These are phyloP conservation scores for Ophthalmolycus amberensis DNA, from an alignment of 2,113 vertebrate species.

Conservation along the genomic window DNA sequence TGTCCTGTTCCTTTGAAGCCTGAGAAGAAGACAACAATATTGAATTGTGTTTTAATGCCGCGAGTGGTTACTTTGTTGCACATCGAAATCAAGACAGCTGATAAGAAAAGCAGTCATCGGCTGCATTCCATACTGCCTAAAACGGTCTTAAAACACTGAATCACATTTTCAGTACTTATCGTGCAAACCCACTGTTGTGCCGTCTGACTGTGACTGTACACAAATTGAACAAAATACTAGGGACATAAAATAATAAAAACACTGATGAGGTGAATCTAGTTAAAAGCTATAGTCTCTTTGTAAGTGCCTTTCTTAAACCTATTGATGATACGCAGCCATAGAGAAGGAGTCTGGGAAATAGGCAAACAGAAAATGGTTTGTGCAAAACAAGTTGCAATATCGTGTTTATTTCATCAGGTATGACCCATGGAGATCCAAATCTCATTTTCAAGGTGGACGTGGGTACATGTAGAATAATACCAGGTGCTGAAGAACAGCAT, in stretches of 20 bases:
- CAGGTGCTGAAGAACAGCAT: background rate
- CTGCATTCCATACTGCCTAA: background rate
- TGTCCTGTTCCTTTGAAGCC: slow-evolving; percentile 14
- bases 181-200: background rate
- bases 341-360: background rate
- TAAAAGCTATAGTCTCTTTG: background rate
- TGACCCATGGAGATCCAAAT: background rate
- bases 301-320: background rate
- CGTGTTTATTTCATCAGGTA: background rate
- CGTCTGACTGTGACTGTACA: background rate
- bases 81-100: slow-evolving; percentile 23
- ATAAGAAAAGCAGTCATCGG: slow-evolving; percentile 4
- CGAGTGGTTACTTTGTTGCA: background rate
- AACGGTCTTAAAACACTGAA: slow-evolving; percentile 1
- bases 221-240: background rate
- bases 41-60: slow-evolving; percentile 10
- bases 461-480: background rate
- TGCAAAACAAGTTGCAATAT: background rate
- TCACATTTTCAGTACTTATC: background rate
- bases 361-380: background rate
- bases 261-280: background rate
- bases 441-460: background rate
- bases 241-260: background rate
- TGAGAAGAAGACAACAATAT: slow-evolving; percentile 1
- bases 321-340: background rate